Base-by-base conservation (phyloP, 2,888 invertebrate genomes). In the Horisme vitalbata region DNA sequence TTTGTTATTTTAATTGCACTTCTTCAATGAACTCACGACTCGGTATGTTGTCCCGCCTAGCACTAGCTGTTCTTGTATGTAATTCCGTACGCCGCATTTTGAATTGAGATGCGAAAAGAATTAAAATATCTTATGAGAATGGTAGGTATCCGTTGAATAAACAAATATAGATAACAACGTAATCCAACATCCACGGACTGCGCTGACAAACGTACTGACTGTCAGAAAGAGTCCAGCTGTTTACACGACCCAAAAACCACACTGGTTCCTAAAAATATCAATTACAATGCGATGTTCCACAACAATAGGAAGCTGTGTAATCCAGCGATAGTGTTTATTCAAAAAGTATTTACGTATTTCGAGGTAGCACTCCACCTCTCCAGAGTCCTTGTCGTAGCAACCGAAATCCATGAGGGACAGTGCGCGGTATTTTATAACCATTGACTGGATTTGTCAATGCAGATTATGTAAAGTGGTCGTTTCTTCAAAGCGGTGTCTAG, bases 291-390 rank as follows among this genome's bases (percentile, higher is more conserved):
- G 75, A 76, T 78, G 73, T 73, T 78, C 75, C 72, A 77, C 74
- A 83, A 82, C 79, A 80, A 85, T 80, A 71, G 79, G 75, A 77
- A 71, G 75, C 75, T n/a, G 71, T 70, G 70, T 75, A 74, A 76
- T 80, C 72, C 70, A 75, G 68, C 65, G 66, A 72, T 73, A 75
- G 70, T 73, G 76, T 76, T 78, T 76, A 81, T 73, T 72, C 62
- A 79, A 82, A 83, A 78, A 71, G 73, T 83, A 91, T 91, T 92
- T 90, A 92, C 92, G 90, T 89, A 93, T 92, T 90, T 93, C 93
- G 70, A 93, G 82, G 90, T 92, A 93, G 85, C 92, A 93, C 88
- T 93, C 93, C 84, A 92, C 87, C 78, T 93, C 93, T 63, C 93
- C 93, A 49, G 93, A 93, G 65, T 91, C 91, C 74, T 92, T 93